phyloP scores from a whole-genome alignment of 2,888 invertebrate species.

The Adineta ricciae region DNA sequence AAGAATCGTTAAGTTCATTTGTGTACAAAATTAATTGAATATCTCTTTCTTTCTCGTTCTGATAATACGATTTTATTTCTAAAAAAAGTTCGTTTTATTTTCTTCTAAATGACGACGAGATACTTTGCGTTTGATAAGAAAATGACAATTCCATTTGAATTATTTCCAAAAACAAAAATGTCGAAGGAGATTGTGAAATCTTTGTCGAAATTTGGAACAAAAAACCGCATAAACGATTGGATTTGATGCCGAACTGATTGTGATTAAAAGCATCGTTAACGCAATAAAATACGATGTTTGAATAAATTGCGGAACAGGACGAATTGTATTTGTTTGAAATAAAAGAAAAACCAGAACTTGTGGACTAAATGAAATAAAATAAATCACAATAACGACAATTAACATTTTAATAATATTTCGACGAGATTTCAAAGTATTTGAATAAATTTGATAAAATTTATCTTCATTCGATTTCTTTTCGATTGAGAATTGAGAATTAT shows the following conservation, averaged over 20 bases:
- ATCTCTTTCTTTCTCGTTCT: too few species aligned
- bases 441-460: not conserved
- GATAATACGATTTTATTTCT: too few species aligned
- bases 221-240: not conserved
- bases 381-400: not conserved
- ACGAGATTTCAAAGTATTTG: not conserved
- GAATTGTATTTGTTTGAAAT: not conserved
- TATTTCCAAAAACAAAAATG: not conserved
- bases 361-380: constrained; percentile 20
- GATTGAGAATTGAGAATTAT: not conserved
- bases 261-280: not conserved
- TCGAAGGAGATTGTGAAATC: not conserved
- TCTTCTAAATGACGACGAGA: too few species aligned
- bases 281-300: constrained; percentile 8
- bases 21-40: too few species aligned
- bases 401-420: constrained; percentile 15
- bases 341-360: not conserved
- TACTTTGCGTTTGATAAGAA: too few species aligned
- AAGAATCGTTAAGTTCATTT: too few species aligned
- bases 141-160: not conserved
- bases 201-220: not conserved
- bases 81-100: too few species aligned
- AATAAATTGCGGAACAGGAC: not conserved
- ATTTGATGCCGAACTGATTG: constrained; percentile 16
- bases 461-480: not conserved